Base-by-base conservation (phyloP, 2,888 invertebrate species). In the Fissipunctia ypsillon region DNA sequence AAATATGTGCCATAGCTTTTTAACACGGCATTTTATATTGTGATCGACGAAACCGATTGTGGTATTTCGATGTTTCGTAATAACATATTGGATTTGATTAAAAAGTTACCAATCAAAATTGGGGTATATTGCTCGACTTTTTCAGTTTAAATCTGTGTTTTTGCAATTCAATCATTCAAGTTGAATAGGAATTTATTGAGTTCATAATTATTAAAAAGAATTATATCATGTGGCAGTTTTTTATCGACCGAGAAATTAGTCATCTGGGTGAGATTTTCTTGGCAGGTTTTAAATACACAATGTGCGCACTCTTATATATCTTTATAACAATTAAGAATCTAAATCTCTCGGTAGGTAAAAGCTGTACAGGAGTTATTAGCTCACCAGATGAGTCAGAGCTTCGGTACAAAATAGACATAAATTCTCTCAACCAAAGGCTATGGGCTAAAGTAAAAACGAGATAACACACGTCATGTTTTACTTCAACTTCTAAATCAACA, bases 1-100 rank as follows among this genome's bases (percentile, higher is more conserved):
- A 91, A 91, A 92, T 74, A 80, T 78, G 76, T 77, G 82, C 80
- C 81, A 82, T 75, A 80, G 80, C 57, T 84, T 85, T 83, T 80
- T 80, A 75, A 77, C 76, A 69, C 67, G 71, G 73, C 66, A 77
- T 79, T 83, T 86, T 73, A 69, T 70, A 67, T 81, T 61, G 76
- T 73, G 61, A 57, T 75, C 72, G 64, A 72, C 69, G 81, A 81
- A 83, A 80, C 59, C 67, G 64, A 78, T 75, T 74, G 74, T 64
- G 56, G 57, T 69, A 73, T 72, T 77, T 66, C 60, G 28, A 65
- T 64, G 35, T 81, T 84, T 84, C 52, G 63, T 80, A 81, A 83
- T 52, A 72, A 52, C 48, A n/a, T 50, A 78, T 54, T 76, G 41
- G n/a, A 57, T 64, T 73, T 70, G 10, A 79, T 78, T 68, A 64